These are phyloP conservation scores for Notamacropus eugenii DNA, from an alignment of 2,797 vertebrate genomes.

Conservation along the genomic window DNA sequence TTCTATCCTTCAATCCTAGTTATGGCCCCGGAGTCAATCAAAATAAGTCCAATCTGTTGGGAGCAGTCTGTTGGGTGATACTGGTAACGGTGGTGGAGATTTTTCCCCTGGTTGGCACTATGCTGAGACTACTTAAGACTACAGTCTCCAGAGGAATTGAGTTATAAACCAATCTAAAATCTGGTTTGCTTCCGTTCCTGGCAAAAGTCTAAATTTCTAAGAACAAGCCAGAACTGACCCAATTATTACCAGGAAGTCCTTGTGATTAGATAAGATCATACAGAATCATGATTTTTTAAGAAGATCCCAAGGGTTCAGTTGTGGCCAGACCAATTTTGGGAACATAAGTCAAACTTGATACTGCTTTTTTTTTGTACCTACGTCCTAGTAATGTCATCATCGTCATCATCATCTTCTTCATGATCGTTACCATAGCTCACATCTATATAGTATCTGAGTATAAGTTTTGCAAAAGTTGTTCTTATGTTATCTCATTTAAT, in stretches of 20 bases:
- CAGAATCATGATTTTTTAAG: slow-evolving; percentile 30
- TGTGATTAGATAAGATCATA: slow-evolving; percentile 56
- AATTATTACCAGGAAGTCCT: slow-evolving; percentile 55
- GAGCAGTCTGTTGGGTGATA: background rate
- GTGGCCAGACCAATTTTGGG: slow-evolving; percentile 33
- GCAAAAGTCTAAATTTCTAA: slow-evolving; percentile 45
- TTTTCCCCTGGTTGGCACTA: background rate
- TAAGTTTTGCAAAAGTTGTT: background rate
- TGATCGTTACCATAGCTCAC: background rate
- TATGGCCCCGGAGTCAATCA: background rate
- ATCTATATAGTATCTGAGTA: background rate
- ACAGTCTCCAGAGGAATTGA: background rate
- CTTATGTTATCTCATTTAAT: background rate
- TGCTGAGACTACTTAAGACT: background rate
- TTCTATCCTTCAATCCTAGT: background rate
- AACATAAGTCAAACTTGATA: slow-evolving; percentile 48
- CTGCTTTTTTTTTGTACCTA: background rate
- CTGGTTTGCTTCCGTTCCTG: background rate
- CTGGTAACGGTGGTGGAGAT: background rate
- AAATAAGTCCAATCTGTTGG: background rate
- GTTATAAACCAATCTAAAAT: background rate
- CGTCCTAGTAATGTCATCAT: background rate
- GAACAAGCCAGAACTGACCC: slow-evolving; percentile 30
- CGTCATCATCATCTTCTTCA: background rate
- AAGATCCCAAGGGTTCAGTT: slow-evolving; percentile 48